These are phyloP conservation scores for Oryctolagus cuniculus DNA, from an alignment of 2,113 vertebrate species.

Conservation along the genomic window mOryCun1.1 NC_091440.1:35073001-35073500, in stretches of 20 bases:
- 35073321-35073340: not conserved
- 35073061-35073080: not conserved
- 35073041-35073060: not conserved
- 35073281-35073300: not conserved
- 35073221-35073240: too few relatives aligned
- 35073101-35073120: not conserved
- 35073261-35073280: too few relatives aligned
- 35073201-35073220: too few relatives aligned
- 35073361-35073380: slow-evolving; percentile 22
- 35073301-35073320: not conserved
- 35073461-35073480: not conserved
- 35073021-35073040: not conserved
- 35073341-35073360: not conserved
- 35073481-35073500: not conserved
- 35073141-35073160: not conserved
- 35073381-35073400: not conserved
- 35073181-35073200: too few relatives aligned
- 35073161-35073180: too few relatives aligned
- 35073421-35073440: not conserved
- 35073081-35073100: not conserved
- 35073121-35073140: not conserved
- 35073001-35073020: not conserved
- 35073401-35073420: not conserved
- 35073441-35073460: not conserved
- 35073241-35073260: too few relatives aligned